phyloP scores from a whole-genome alignment of 2,888 invertebrate species.

The Anoplius nigerrimus region DNA sequence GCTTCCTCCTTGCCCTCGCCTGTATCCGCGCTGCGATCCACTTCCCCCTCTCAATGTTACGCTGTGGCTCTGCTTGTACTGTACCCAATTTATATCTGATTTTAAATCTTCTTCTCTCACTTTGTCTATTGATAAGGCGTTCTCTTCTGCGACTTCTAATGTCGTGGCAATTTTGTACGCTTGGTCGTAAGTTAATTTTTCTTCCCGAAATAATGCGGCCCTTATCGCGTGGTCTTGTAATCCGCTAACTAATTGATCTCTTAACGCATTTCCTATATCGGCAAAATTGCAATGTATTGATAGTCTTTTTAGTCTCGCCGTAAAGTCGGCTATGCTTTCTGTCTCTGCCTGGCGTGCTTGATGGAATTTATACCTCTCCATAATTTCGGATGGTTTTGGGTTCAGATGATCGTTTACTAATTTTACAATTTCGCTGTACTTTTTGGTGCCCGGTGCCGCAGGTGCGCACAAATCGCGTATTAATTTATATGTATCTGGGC shows the following conservation, averaged over 20 bases:
- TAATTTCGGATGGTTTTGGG: conserved; percentile 2
- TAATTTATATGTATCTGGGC: not conserved
- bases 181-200: conserved; percentile 23
- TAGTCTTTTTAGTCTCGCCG: conserved; percentile 27
- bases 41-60: not conserved
- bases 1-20: not conserved
- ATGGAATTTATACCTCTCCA: conserved; percentile 34
- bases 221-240: conserved; percentile 26
- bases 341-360: conserved; percentile 21
- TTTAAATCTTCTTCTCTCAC: not conserved
- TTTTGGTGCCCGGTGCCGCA: not conserved
- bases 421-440: not conserved
- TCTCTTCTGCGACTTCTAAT: conserved; percentile 27
- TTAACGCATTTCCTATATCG: conserved; percentile 26
- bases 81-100: not conserved
- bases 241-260: conserved; percentile 44
- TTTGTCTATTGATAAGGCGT: conserved; percentile 7
- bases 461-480: not conserved
- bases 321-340: conserved; percentile 34
- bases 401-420: conserved; percentile 5
- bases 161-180: conserved; percentile 21
- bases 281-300: conserved; percentile 29
- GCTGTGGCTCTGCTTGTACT: not conserved
- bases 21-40: not conserved
- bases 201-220: conserved; percentile 22